phyloP scores from a whole-genome alignment of 1,140 invertebrate genomes.

The Plectrocnemia conspersa region DNA sequence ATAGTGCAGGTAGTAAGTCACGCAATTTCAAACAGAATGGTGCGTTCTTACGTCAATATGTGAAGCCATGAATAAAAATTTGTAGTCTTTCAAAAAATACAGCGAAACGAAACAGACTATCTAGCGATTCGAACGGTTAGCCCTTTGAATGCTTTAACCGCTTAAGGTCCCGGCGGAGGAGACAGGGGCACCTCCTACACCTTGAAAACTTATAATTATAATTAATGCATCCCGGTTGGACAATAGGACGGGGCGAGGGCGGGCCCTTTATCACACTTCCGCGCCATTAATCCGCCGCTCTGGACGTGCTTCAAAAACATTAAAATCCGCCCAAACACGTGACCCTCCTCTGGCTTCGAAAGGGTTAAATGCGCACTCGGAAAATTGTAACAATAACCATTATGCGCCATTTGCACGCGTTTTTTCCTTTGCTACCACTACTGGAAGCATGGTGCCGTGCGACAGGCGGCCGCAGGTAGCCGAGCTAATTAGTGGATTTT shows the following conservation, averaged over 20 bases:
- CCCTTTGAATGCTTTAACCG: not conserved
- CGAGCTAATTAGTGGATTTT: too few species aligned
- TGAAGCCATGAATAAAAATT: too few species aligned
- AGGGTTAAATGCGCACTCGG: not conserved
- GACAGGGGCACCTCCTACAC: slow-evolving; percentile 4
- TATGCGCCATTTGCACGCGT: not conserved
- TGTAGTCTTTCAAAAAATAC: too few species aligned
- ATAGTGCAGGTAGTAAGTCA: too few species aligned
- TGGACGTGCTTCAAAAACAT: slow-evolving; percentile 13
- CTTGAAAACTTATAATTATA: slow-evolving; percentile 19
- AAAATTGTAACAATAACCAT: not conserved
- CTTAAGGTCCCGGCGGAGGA: too few species aligned
- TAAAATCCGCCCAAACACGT: slow-evolving; percentile 9
- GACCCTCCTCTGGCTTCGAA: not conserved
- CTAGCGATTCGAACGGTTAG: not conserved
- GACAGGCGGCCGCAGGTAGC: too few species aligned
- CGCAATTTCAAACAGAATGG: too few species aligned
- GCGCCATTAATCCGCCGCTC: slow-evolving; percentile 9
- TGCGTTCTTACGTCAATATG: too few species aligned
- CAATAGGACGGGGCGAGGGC: slow-evolving; percentile 4
- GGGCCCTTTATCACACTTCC: slow-evolving; percentile 12
- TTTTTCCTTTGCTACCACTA: too few species aligned
- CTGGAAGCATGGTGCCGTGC: too few species aligned
- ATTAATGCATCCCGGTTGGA: slow-evolving; percentile 18
- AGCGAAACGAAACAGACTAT: not conserved